Percentiles rank a stretch among this genome's conserved stretches.
phyloP scores from a whole-genome alignment of 2,113 vertebrate species.

The Podocnemis expansa region DNA sequence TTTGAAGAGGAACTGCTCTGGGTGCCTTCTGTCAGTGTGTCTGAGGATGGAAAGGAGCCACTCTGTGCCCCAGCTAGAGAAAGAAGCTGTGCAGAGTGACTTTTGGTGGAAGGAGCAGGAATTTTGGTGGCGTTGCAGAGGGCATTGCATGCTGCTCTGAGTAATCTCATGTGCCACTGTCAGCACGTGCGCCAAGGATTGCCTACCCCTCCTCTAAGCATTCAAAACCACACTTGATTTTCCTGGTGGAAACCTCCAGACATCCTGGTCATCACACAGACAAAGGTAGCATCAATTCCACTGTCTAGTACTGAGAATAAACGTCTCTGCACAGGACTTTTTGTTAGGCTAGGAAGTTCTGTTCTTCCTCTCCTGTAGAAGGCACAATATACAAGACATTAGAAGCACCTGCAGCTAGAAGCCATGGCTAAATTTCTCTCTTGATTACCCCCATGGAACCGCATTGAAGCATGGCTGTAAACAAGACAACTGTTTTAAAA shows the following conservation, averaged over 20 bases:
- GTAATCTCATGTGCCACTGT: no score
- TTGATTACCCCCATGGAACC: background rate
- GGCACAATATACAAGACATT: no score
- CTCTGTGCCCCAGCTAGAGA: no score
- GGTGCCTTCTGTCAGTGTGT: no score
- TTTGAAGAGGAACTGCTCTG: no score
- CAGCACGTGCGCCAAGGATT: no score
- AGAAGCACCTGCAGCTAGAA: background rate
- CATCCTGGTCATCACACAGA: background rate
- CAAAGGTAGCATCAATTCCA: background rate
- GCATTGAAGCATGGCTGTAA: background rate
- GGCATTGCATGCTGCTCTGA: background rate
- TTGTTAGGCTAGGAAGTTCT: background rate
- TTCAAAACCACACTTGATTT: background rate
- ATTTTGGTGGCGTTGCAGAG: no score
- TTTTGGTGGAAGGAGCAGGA: no score
- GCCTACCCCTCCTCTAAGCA: background rate
- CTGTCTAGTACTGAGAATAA: background rate
- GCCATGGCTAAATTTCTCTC: background rate
- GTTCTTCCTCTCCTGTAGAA: background rate
- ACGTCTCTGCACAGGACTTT: no score
- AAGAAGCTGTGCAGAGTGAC: no score
- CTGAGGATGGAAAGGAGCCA: no score
- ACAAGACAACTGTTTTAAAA: background rate
- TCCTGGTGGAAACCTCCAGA: background rate